A percentile compares a stretch with the other conserved stretches of the same genome.
Conservation (phyloP, 2,113 vertebrate genomes). For the Toxotes jaculatrix region DNA sequence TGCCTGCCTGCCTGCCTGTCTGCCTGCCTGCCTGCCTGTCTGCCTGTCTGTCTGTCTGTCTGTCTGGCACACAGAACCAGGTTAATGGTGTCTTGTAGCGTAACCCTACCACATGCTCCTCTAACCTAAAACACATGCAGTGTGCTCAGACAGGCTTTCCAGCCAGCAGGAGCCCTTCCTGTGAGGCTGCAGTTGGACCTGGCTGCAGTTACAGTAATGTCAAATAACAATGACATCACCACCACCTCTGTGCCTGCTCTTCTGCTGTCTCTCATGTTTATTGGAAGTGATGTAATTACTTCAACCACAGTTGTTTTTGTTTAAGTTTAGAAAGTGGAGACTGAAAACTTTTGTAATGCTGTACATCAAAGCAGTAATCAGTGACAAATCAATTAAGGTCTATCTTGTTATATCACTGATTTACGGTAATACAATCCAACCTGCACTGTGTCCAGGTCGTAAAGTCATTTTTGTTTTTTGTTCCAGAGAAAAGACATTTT, state of each 20-base stretch:
- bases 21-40: conserved; percentile 9
- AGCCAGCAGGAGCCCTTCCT: conserved; percentile 42
- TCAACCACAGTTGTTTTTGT: conserved; percentile 34
- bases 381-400: not conserved
- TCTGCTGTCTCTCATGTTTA: conserved; percentile 45
- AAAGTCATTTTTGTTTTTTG: not conserved
- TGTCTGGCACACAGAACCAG: conserved; percentile 58
- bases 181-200: conserved; percentile 42
- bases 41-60: not conserved
- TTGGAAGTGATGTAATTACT: conserved; percentile 56
- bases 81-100: conserved; percentile 73
- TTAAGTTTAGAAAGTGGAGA: conserved; percentile 9
- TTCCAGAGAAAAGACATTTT: not conserved
- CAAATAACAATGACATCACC: conserved; percentile 66
- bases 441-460: not conserved
- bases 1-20: conserved; percentile 17
- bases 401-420: not conserved
- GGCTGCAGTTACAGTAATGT: conserved; percentile 62
- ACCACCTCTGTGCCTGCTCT: conserved; percentile 19
- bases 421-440: not conserved
- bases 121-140: conserved; percentile 79
- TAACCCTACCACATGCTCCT: conserved; percentile 69
- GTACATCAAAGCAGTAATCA: conserved; percentile 16
- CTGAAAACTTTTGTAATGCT: conserved; percentile 6
- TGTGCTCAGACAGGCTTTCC: conserved; percentile 16